phyloP scores from a whole-genome alignment of 2,888 invertebrate species.

The Agrotis segetum region DNA sequence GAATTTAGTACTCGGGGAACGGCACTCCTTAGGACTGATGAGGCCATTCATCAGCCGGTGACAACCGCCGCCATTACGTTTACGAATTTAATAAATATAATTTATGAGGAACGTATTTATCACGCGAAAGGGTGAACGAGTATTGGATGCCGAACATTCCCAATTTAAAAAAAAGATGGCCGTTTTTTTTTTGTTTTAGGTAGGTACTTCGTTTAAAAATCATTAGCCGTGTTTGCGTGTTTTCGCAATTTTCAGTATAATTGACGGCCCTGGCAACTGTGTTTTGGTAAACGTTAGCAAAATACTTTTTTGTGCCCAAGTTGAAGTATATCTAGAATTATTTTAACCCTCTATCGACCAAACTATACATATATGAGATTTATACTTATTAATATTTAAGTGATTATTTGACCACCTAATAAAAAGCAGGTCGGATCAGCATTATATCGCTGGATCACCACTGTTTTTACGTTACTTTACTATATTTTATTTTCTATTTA shows the following conservation, averaged over 20 bases:
- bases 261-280: slow-evolving; percentile 11
- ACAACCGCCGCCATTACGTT: slow-evolving; percentile 74
- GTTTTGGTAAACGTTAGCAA: not conserved
- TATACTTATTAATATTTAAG: too few relatives aligned
- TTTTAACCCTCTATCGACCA: too few relatives aligned
- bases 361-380: too few relatives aligned
- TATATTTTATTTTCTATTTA: too few relatives aligned
- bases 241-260: slow-evolving; percentile 25
- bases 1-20: slow-evolving; percentile 70
- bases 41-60: slow-evolving; percentile 84
- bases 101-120: slow-evolving; percentile 66
- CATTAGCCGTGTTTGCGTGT: slow-evolving; percentile 33
- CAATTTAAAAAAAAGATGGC: slow-evolving; percentile 58
- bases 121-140: slow-evolving; percentile 58
- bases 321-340: not conserved
- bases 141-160: slow-evolving; percentile 53
- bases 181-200: slow-evolving; percentile 23
- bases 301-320: not conserved
- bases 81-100: slow-evolving; percentile 79
- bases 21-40: slow-evolving; percentile 75
- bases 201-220: slow-evolving; percentile 33
- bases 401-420: too few relatives aligned
- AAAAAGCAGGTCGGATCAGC: too few relatives aligned
- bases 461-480: too few relatives aligned
- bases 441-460: too few relatives aligned